Conservation (phyloP, 2,888 invertebrate genomes). For the Acrobasis repandana region DNA sequence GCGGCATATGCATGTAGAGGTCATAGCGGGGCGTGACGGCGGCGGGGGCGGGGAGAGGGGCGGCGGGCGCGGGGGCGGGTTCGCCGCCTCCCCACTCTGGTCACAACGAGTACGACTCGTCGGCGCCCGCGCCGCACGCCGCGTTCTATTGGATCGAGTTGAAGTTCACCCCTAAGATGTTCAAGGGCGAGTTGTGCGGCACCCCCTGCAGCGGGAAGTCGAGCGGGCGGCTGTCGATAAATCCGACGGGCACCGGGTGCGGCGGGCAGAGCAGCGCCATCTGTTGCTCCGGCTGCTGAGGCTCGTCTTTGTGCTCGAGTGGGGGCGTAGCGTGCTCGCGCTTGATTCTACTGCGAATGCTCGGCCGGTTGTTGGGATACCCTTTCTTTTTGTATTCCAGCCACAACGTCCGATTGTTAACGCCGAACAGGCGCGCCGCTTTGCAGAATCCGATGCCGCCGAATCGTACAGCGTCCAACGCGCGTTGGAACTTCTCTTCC, state of each 20-base stretch:
- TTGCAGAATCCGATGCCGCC: conserved; percentile 94
- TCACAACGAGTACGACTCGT: conserved; percentile 66
- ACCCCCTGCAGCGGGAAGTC: conserved; percentile 87
- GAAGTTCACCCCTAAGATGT: conserved; percentile 89
- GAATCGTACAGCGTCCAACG: conserved; percentile 90
- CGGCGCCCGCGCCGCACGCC: conserved; percentile 59
- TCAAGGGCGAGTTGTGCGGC: conserved; percentile 85
- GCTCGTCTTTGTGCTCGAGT: conserved; percentile 75
- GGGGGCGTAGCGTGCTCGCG: conserved; percentile 86
- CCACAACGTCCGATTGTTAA: conserved; percentile 93
- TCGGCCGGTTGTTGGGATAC: conserved; percentile 90
- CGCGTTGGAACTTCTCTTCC: conserved; percentile 91
- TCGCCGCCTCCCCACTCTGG: conserved; percentile 59
- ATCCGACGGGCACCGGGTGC: conserved; percentile 86
- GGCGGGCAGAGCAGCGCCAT: conserved; percentile 85
- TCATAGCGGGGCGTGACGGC: conserved; percentile 39
- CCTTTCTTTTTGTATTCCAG: conserved; percentile 93
- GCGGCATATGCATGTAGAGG: conserved; percentile 52
- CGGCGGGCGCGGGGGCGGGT: conserved; percentile 36
- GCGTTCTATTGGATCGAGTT: conserved; percentile 88
- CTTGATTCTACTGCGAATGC: conserved; percentile 89
- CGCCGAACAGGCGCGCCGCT: conserved; percentile 91
- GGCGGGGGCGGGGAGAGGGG: conserved; percentile 35
- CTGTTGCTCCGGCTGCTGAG: conserved; percentile 57
- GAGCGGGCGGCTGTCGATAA: conserved; percentile 87